Evolutionary conservation across 2,888 invertebrate species (phyloP), one percentile per base, ranked within the genome.

Genomic region (Stenchaetothrips biformis): DNA sequence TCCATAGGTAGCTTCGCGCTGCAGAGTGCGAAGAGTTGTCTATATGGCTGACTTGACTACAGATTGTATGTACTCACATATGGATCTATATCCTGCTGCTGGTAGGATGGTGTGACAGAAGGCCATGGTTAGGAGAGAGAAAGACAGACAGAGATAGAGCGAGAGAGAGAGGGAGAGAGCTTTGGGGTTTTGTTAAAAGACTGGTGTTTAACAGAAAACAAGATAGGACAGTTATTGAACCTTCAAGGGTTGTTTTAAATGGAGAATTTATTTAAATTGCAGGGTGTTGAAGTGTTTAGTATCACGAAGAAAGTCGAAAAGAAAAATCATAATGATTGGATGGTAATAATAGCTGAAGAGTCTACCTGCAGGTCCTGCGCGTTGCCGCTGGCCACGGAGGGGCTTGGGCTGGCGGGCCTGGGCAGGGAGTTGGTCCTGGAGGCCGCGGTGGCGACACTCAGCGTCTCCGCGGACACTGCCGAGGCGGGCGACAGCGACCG

Each of bases 351-450:
- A 53, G 18, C 13, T 21, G 25, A 21, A 21, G n/a, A n/a, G n/a
- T n/a, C 85, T 85, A 93, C 94, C 89, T 94, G 94, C 74, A 94
- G 89, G 86, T 95, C 95, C 85, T 94, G 94, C 82, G 94, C 94
- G 86, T 96, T 95, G 86, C 97, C 97, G 84, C 96, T 96, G 84
- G 94, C 93, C 84, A 96, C 92, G 82, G 97, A 96, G 77, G 96
- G 96, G 84, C 96, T 96, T 1, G 97, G 97, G 84, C 96, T 97
- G 48, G 94, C 91, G 78, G 94, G 94, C 84, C 94, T 89, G 83
- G 93, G 93, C 84, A 93, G 89, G 84, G 92, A 91, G 86, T 92
- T 92, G 81, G 91, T 90, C 82, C 87, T 86, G 81, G 85, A 86
- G 78, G 86, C 85, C 62, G 86, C 87, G 85, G 87, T 83, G 85